Evolutionary conservation across 2,113 vertebrate species (phyloP), one percentile per base, ranked within the genome.

Genomic region (Eurypyga helias): DNA sequence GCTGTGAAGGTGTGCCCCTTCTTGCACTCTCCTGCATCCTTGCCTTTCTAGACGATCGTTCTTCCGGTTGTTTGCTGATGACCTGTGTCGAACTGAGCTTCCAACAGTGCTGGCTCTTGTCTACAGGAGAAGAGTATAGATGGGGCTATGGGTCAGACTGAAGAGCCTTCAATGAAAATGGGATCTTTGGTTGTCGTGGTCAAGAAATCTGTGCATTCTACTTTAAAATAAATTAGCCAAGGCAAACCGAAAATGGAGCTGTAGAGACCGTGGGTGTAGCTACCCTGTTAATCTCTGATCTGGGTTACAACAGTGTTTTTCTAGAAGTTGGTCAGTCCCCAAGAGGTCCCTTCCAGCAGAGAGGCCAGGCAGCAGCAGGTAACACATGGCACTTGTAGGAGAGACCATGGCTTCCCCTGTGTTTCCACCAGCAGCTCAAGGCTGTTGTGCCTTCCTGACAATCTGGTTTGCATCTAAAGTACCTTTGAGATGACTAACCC

Each of bases 381-480:
- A 13, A 23, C 4, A 4, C 2, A 2, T n/a, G 65, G 46, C 7
- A 11, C 24, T 36, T 43, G 16, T 25, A 17, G 0, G 0, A 62
- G 66, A 55, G 43, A 71, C 25, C 2, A 2, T 1, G 1, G 10
- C 67, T 72, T 92, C 34, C 17, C 31, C 7, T 18, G 5, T 33
- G 33, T 34, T 64, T 64, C 45, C 48, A 64, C 7, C 16, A 17
- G 33, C 34, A 45, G 20, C 4, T 91, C 26, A 41, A 57, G 49
- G 34, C 25, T 43, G 33, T 49, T 80, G 57, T 24, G 7, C 48
- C 60, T 57, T 81, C n/a, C 36, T 58, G 36, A 26, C 7, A 51
- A 8, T 6, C 29, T 60, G 24, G 2, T 71, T 83, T 81, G 41
- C n/a, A 34, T 28, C 25, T 77, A 4, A 69, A 91, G 24, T 55